Conservation (phyloP, 1,140 invertebrate genomes). For the Cecropterus lyciades region DNA sequence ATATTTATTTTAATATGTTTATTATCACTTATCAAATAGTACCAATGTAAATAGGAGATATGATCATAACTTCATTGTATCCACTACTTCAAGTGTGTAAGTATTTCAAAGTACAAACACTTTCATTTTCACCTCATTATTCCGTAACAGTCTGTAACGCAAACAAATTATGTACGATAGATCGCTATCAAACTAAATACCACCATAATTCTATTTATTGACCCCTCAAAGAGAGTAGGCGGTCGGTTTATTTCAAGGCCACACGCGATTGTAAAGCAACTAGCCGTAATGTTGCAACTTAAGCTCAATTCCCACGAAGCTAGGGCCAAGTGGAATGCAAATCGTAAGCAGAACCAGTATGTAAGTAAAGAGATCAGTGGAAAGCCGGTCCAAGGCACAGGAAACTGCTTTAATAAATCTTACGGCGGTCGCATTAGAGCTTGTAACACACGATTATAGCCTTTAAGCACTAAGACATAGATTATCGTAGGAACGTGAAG, state of each 20-base stretch:
- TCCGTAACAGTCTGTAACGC: slow-evolving; percentile 18
- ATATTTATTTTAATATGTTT: too few species aligned
- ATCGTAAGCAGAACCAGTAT: slow-evolving; percentile 46
- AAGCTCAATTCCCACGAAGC: slow-evolving; percentile 28
- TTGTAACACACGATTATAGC: slow-evolving; percentile 48
- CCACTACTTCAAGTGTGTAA: not conserved
- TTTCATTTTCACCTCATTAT: slow-evolving; percentile 28
- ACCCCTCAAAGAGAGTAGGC: slow-evolving; percentile 41
- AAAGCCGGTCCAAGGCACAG: slow-evolving; percentile 62
- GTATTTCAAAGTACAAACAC: slow-evolving; percentile 10
- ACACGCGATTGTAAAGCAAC: slow-evolving; percentile 38
- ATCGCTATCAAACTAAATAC: slow-evolving; percentile 32
- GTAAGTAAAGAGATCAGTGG: slow-evolving; percentile 63
- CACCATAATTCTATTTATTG: slow-evolving; percentile 47
- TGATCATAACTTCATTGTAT: too few species aligned
- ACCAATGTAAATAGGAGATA: too few species aligned
- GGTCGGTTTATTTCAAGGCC: slow-evolving; percentile 41
- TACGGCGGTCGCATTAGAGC: slow-evolving; percentile 36
- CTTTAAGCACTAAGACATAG: slow-evolving; percentile 45
- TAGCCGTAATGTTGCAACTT: slow-evolving; percentile 33
- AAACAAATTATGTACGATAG: slow-evolving; percentile 20
- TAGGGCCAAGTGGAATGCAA: slow-evolving; percentile 31
- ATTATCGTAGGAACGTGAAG: slow-evolving; percentile 22
- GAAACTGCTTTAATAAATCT: slow-evolving; percentile 64
- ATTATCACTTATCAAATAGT: too few species aligned